Base-by-base conservation (phyloP, 1,140 invertebrate species). In the Pseudomyrmex sp. region DNA sequence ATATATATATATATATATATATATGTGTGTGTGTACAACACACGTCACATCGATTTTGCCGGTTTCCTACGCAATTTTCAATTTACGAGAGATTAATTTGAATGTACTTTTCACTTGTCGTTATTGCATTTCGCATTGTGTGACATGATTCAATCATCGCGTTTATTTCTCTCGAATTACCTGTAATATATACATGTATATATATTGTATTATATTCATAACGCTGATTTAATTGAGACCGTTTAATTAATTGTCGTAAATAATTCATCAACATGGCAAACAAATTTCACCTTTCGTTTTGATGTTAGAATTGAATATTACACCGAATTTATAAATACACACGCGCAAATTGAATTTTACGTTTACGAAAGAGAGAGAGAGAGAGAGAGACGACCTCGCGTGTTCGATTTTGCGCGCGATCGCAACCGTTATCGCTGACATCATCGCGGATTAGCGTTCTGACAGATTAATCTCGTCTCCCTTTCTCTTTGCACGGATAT, bases 401-500 rank as follows among this genome's bases (percentile, higher is more conserved):
- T 35, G 5, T 35, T 35, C 35, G 35, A 26, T 10, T 44, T 3
- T 46, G 8, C 7, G 35, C 1, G 56, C 52, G 15, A n/a, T 59
- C 26, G 68, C 44, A 20, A 77, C 68, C 18, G 10, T 23, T 69
- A 61, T 70, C 52, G 7, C 23, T n/a, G 2, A 35, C 4, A 35
- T 35, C 35, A 23, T 46, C 65, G 18, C 18, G 44, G n/a, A 79
- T 79, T 18, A n/a, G 15, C 44, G 20, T 23, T 70, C 65, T 26
- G 44, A 26, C 54, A n/a, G 8, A 79, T 79, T 79, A 70, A 79
- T 79, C 48, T 52, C 26, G 26, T 79, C 76, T 69, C 35, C 35
- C 4, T 35, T 35, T 52, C 9, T 52, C 13, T 2, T 13, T 52
- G 50, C 66, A 26, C 44, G 54, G 44, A 35, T 7, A n/a, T n/a